Base-by-base conservation (phyloP, 1,140 invertebrate genomes). In the Sycophaga agraensis region DNA sequence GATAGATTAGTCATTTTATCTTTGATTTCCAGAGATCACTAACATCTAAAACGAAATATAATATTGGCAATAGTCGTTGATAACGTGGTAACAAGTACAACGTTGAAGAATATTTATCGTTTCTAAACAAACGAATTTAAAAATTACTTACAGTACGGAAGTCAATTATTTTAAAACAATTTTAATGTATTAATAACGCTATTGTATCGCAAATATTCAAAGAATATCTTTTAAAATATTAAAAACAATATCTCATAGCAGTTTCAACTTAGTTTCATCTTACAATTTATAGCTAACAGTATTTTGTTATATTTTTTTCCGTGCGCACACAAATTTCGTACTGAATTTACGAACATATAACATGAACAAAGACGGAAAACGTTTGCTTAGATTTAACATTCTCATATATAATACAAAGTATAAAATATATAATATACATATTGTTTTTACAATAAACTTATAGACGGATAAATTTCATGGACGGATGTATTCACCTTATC, bases 1-100 rank as follows among this genome's bases (percentile, higher is more conserved):
- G n/a, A 28, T 16, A 42, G 6, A 42, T 50, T n/a, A 48, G 35
- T 56, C 37, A 19, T 46, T 35, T n/a, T 40, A 40, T 42, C 22
- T 50, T 59, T 59, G 57, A 59, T 59, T 59, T 50, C 21, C 46
- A 50, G 57, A 59, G 57, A 59, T 59, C 46, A 42, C 57, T 59
- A 50, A 51, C 50, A 31, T 31, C n/a, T 50, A 31, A 39, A 11
- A 16, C 46, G 37, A 43, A 31, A n/a, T 16, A 28, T 16, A 57
- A 57, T 57, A 43, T 43, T 57, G 43, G 26, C 43, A 58, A 35
- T 50, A 21, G 26, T 50, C 48, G 16, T 50, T 35, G 48, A 50
- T n/a, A n/a, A 35, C 39, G 28, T 59, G 48, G 57, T 59, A 59
- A 59, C 57, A 19, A 24, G 37, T 31, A 59, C 39, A 22, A 49